phyloP scores from a whole-genome alignment of 1,140 invertebrate species.

The Gonatopus flavifemur region DNA sequence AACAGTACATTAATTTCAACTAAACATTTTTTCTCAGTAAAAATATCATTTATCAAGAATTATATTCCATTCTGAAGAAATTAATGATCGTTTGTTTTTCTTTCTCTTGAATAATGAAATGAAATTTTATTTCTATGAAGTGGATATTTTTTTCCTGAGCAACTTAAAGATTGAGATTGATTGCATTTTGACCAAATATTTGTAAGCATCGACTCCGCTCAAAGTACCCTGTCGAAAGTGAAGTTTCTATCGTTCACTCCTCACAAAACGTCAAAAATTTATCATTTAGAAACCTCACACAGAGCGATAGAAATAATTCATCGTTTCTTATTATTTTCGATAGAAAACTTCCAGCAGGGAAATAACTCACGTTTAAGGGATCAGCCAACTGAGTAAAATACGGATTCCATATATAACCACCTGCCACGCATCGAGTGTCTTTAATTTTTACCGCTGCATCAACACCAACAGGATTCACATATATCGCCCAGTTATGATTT shows the following conservation, averaged over 20 bases:
- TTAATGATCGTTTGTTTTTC: background rate
- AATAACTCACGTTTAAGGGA: slow-evolving; percentile 87
- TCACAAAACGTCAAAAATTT: too few species aligned
- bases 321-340: too few species aligned
- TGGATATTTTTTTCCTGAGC: too few species aligned
- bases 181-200: too few species aligned
- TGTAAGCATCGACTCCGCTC: too few species aligned
- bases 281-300: too few species aligned
- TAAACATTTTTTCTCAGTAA: background rate
- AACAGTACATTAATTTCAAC: slow-evolving; percentile 5
- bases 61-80: too few species aligned
- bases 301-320: too few species aligned
- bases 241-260: too few species aligned
- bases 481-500: slow-evolving; percentile 90
- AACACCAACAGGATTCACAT: slow-evolving; percentile 90
- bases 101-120: slow-evolving; percentile 8
- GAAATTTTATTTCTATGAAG: slow-evolving; percentile 52
- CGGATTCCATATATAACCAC: slow-evolving; percentile 92
- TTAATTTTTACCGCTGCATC: slow-evolving; percentile 83
- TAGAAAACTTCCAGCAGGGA: too few species aligned
- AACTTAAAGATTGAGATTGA: too few species aligned
- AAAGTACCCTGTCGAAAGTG: too few species aligned
- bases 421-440: slow-evolving; percentile 81
- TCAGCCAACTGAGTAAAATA: slow-evolving; percentile 87
- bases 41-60: background rate